These are phyloP conservation scores for Parthenolecanium corni DNA, from an alignment of 2,888 invertebrate species.

Conservation along the genomic window DNA sequence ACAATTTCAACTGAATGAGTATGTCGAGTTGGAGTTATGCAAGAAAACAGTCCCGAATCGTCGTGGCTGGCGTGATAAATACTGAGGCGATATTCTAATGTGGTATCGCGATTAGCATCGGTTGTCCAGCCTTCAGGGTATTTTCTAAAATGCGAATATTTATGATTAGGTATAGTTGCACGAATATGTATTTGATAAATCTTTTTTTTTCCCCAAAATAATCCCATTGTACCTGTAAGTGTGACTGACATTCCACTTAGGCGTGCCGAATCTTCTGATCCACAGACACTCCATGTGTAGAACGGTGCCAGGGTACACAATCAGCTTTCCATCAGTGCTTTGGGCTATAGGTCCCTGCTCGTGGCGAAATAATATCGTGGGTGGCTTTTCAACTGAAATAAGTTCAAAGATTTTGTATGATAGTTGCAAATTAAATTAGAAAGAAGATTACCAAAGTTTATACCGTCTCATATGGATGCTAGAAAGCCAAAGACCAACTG, in stretches of 20 bases:
- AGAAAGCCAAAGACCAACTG: no score
- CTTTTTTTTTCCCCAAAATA: no score
- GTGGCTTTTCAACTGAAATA: constrained; percentile 64
- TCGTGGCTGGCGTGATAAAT: constrained; percentile 68
- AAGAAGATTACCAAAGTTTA: no score
- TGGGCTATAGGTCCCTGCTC: constrained; percentile 74
- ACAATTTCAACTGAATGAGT: constrained; percentile 67
- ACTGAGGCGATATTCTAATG: constrained; percentile 66
- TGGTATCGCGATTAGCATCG: constrained; percentile 64
- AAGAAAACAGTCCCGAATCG: constrained; percentile 73
- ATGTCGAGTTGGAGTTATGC: constrained; percentile 73
- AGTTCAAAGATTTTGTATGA: no score
- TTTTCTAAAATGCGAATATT: constrained; percentile 41
- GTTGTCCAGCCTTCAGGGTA: constrained; percentile 73
- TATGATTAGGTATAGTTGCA: not conserved
- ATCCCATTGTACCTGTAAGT: constrained; percentile 43
- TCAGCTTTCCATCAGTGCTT: constrained; percentile 70
- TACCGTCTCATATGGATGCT: no score
- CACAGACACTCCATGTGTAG: constrained; percentile 81
- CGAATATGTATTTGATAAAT: no score
- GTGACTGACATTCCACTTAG: constrained; percentile 68
- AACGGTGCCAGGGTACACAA: constrained; percentile 74
- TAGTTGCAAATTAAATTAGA: not conserved
- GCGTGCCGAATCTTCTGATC: constrained; percentile 73
- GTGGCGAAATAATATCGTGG: constrained; percentile 71